phyloP scores from a whole-genome alignment of 2,888 invertebrate species.

The Boloria selene region DNA sequence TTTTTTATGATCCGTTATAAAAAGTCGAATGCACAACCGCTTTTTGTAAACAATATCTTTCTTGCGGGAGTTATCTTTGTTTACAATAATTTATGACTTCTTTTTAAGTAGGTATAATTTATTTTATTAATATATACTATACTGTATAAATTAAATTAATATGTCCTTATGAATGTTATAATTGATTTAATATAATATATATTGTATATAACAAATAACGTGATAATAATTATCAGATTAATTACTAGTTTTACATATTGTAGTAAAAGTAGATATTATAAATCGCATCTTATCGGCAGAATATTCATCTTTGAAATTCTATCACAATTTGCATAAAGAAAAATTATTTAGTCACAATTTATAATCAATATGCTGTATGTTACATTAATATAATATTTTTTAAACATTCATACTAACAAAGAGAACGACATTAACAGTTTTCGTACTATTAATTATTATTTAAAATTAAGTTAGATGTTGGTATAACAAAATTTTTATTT shows the following conservation, averaged over 20 bases:
- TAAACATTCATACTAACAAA: too few species aligned
- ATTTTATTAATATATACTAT: slow-evolving; percentile 14
- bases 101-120: slow-evolving; percentile 11
- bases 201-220: slow-evolving; percentile 25
- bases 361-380: too few species aligned
- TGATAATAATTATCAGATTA: slow-evolving; percentile 18
- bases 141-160: slow-evolving; percentile 6
- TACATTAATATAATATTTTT: too few species aligned
- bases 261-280: too few species aligned
- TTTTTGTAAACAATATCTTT: slow-evolving; percentile 31
- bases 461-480: background rate
- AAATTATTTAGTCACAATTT: too few species aligned
- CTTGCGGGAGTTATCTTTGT: slow-evolving; percentile 3
- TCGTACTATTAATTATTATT: background rate
- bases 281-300: too few species aligned
- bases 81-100: slow-evolving; percentile 26
- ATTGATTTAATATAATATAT: slow-evolving; percentile 11
- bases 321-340: too few species aligned
- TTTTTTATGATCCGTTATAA: slow-evolving; percentile 58
- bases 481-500: slow-evolving; percentile 27
- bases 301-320: too few species aligned
- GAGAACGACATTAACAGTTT: background rate
- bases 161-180: slow-evolving; percentile 8
- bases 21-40: slow-evolving; percentile 40
- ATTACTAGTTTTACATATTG: background rate